phyloP scores from a whole-genome alignment of 2,797 vertebrate species.

The Nasua narica region DNA sequence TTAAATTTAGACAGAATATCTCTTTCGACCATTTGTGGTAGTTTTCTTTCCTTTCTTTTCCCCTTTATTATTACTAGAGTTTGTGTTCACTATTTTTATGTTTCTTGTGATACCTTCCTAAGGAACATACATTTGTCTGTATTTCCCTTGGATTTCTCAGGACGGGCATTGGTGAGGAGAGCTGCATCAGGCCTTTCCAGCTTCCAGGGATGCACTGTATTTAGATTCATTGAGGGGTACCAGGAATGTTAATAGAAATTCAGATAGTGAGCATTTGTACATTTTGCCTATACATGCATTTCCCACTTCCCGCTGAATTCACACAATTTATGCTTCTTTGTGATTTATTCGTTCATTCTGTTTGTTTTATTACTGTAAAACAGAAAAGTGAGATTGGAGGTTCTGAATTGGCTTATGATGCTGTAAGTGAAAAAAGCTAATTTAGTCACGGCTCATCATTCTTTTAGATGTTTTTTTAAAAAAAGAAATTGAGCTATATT shows the following conservation, averaged over 20 bases:
- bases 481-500: not conserved
- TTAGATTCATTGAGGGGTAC: not conserved
- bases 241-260: not conserved
- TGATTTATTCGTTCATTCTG: slow-evolving; percentile 51
- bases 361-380: slow-evolving; percentile 27
- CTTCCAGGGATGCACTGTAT: not conserved
- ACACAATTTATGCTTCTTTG: slow-evolving; percentile 12
- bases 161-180: not conserved
- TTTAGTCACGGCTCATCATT: not conserved
- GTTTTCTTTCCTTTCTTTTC: not conserved
- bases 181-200: not conserved
- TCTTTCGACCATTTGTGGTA: not conserved
- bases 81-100: not conserved
- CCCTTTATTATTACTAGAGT: not conserved
- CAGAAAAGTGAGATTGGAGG: not conserved
- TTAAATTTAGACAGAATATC: not conserved
- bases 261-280: not conserved
- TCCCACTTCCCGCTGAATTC: not conserved
- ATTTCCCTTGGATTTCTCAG: not conserved
- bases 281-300: slow-evolving; percentile 19
- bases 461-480: not conserved
- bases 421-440: not conserved
- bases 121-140: not conserved
- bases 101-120: not conserved
- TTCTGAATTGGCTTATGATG: slow-evolving; percentile 4